Evolutionary conservation across 2,888 invertebrate genomes (phyloP), one percentile per base, ranked within the genome.

Genomic region (Pelosia muscerda): DNA sequence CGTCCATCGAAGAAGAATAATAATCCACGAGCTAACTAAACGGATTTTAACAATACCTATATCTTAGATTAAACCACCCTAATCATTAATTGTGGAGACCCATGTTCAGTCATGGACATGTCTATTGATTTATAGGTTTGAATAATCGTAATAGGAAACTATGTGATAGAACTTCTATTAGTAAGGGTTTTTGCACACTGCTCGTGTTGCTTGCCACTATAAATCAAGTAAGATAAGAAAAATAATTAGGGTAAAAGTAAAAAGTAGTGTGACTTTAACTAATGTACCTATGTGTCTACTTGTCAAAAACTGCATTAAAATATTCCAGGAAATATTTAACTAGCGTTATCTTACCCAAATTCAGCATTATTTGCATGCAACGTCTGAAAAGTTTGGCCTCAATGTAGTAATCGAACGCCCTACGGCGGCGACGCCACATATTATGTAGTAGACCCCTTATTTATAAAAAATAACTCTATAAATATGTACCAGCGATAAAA

Each of bases 111-210:
- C 42, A 22, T 61, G 62, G 59, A 62, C 66, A 66, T 25, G 56
- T 53, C 10, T 34, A 53, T 67, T 67, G 63, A 67, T 67, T 67
- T 67, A 68, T 61, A 25, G 49, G 49, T 63, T 57, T 67, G 58
- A 67, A 62, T 63, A 69, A 65, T 68, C 60, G 66, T 68, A 69
- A 66, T 65, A 66, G 25, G 28, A 59, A 61, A 58, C 42, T 61
- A 28, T 59, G n/a, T 66, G 57, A 54, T 55, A 28, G 42, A 34
- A 26, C 13, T 42, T 55, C 5, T 61, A 55, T 55, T 62, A n/a
- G n/a, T n/a, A 53, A 28, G 22, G 49, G 26, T 53, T 26, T 49
- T 62, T 53, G 28, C 28, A 23, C 1, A 8, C 26, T 49, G 19
- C 15, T 8, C 2, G 15, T 49, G 49, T 49, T 49, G 1, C 19